Evolutionary conservation across 2,797 vertebrate species (phyloP), one percentile per base, ranked within the genome.

Genomic region (Manis pentadactyla): DNA sequence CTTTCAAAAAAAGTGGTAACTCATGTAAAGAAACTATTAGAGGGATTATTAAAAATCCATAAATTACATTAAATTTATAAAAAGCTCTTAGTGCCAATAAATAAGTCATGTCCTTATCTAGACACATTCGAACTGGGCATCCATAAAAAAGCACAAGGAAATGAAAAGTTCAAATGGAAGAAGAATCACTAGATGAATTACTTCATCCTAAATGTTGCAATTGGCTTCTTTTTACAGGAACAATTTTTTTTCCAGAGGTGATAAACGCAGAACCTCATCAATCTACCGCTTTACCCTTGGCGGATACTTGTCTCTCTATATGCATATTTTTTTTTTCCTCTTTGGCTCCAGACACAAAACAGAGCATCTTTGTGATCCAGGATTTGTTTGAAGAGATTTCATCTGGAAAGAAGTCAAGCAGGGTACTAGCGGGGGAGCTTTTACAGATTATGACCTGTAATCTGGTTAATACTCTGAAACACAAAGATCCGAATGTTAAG

Each of bases 381-480:
- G 98, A 98, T 98, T 98, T 98, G 97, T 98, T 98, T 98, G 97
- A 99, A 98, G 97, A 98, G 96, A 98, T 98, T 98, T 98, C 98
- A 98, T 98, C 98, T 98, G 98, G 98, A 98, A 98, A 97, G 98
- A 98, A 98, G 97, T 98, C 98, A 97, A 98, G 97, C 98, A 96
- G 98, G 97, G 98, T 92, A 95, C 96, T 98, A 84, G 97, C 98
- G 98, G 98, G 98, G 98, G 98, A 98, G 98, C 98, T 98, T 98
- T 98, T 98, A 97, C 96, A 98, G 98, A 98, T 98, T 98, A 98
- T 96, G 98, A 98, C 98, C 98, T 96, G 79, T 98, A 98, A 98
- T 98, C 98, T 98, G 95, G 37, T 98, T 98, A 99, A 98, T 99
- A 97, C 98, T 98, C 97, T 95, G 97, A 97, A 98, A 98, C 90